A percentile compares a stretch with the other conserved stretches of the same genome.
Evolutionary conservation across 1,140 invertebrate genomes (phyloP).

Genomic region (Ceratitis capitata): DNA sequence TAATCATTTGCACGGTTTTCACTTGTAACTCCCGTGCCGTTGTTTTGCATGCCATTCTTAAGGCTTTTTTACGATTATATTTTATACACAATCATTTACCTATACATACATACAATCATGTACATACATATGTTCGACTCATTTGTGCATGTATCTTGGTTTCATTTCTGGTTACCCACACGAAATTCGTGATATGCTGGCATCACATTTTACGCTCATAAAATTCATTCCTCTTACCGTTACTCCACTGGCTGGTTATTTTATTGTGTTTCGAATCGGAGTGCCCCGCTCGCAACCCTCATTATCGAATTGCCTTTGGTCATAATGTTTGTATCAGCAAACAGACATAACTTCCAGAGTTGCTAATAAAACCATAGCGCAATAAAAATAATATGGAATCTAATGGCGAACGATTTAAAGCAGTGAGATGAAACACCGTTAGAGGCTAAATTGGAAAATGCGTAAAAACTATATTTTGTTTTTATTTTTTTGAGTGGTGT

Average conservation of each 20-base stretch:
- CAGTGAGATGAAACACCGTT: no score
- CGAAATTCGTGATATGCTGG: background rate
- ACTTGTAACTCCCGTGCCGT: background rate
- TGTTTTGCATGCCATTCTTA: background rate
- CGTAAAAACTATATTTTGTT: no score
- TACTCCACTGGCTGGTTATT: background rate
- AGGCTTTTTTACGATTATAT: background rate
- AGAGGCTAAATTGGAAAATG: no score
- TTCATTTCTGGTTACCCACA: background rate
- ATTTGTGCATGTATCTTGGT: background rate
- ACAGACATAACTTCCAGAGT: no score
- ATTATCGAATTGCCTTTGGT: no score
- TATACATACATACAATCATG: background rate
- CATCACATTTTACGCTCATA: background rate
- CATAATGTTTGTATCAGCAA: no score
- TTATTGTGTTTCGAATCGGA: no score
- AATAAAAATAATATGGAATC: no score
- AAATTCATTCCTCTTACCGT: background rate
- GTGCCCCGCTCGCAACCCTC: no score
- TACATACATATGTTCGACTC: background rate
- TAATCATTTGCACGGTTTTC: background rate
- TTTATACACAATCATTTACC: background rate
- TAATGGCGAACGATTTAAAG: no score
- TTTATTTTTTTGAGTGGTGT: no score
- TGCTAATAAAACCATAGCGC: no score